phyloP scores from a whole-genome alignment of 2,888 invertebrate species.

The Dynastes tityus region DNA sequence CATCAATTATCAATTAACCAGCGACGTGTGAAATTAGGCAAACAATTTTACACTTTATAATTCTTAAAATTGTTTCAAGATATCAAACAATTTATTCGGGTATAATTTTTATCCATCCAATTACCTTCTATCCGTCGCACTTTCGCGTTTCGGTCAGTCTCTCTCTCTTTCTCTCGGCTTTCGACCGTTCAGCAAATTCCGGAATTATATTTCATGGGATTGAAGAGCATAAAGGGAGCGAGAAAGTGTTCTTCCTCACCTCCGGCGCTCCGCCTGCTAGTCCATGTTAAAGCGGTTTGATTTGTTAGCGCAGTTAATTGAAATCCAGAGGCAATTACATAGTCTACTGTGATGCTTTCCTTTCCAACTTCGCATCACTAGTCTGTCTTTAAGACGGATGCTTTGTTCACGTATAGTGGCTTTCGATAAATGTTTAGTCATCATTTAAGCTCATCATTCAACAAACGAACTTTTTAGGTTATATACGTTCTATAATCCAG shows the following conservation, averaged over 20 bases:
- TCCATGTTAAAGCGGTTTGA: conserved; percentile 70
- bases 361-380: conserved; percentile 55
- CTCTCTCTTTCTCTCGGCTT: conserved; percentile 35
- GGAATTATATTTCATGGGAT: conserved; percentile 70
- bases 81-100: conserved; percentile 60
- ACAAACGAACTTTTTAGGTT: background rate
- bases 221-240: conserved; percentile 68
- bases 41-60: conserved; percentile 58
- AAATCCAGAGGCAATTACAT: conserved; percentile 72
- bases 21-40: conserved; percentile 54
- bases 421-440: conserved; percentile 39
- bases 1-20: conserved; percentile 57
- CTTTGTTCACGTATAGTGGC: background rate
- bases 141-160: conserved; percentile 24
- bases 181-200: conserved; percentile 69
- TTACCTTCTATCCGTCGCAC: conserved; percentile 63
- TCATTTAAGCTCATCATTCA: background rate
- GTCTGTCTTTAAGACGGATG: conserved; percentile 40
- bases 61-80: conserved; percentile 58
- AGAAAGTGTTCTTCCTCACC: conserved; percentile 62
- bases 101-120: conserved; percentile 70
- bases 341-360: conserved; percentile 56
- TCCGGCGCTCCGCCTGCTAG: conserved; percentile 60
- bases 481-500: background rate
- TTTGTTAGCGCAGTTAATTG: conserved; percentile 73